Percentiles rank a stretch among this genome's conserved stretches.
phyloP scores from a whole-genome alignment of 1,140 invertebrate genomes.

The Papilio glaucus region DNA sequence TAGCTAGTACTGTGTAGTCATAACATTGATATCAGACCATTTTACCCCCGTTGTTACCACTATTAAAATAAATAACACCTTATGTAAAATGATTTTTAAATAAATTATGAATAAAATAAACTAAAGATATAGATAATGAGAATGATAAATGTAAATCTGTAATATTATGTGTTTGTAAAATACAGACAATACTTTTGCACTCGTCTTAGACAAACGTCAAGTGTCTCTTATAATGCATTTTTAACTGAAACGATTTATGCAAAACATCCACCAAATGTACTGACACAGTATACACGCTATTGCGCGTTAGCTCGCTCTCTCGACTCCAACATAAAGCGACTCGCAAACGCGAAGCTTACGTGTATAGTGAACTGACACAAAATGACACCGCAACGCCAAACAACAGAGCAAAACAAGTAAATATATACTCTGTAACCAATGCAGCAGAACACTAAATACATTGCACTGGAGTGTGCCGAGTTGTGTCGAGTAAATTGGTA shows the following conservation, averaged over 20 bases:
- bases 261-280: constrained; percentile 24
- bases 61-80: no score
- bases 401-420: constrained; percentile 12
- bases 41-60: no score
- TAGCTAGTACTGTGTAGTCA: no score
- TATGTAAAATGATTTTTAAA: no score
- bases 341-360: constrained; percentile 25
- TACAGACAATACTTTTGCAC: not conserved
- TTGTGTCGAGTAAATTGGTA: constrained; percentile 2
- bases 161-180: no score
- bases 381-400: constrained; percentile 30
- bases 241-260: not conserved
- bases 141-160: no score
- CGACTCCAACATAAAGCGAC: constrained; percentile 2
- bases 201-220: not conserved
- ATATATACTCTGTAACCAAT: constrained; percentile 21
- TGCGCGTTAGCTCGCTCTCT: not conserved
- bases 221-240: not conserved
- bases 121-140: no score
- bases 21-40: no score
- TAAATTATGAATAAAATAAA: no score
- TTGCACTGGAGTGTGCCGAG: not conserved
- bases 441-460: constrained; percentile 19
- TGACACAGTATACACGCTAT: not conserved
- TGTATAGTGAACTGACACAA: constrained; percentile 32